These are phyloP conservation scores for Alviniconcha marisindica DNA, from an alignment of 1,140 invertebrate species.

Conservation along the genomic window DNA sequence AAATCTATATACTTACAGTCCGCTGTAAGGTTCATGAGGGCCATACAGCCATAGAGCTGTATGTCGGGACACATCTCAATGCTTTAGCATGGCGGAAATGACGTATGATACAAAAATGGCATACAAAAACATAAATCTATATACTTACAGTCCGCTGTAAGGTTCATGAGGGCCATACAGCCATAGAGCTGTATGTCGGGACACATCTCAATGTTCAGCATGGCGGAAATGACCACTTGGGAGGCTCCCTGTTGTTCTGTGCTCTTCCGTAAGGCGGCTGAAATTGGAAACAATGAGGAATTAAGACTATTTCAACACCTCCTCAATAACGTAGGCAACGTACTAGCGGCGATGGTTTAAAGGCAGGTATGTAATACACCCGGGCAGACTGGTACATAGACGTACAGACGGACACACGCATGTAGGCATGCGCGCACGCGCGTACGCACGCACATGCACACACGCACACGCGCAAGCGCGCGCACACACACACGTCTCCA, in stretches of 20 bases:
- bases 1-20: slow-evolving; percentile 47
- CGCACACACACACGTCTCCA: neutral
- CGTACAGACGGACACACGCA: neutral
- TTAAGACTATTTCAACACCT: too few relatives aligned
- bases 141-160: slow-evolving; percentile 62
- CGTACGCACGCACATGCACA: neutral
- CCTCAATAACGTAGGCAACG: too few relatives aligned
- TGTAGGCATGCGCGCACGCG: neutral
- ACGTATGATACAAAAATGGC: too few relatives aligned
- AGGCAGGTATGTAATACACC: too few relatives aligned
- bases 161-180: slow-evolving; percentile 59
- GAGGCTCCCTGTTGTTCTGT: slow-evolving; percentile 53
- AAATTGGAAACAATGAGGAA: slow-evolving; percentile 1
- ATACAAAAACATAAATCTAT: too few relatives aligned
- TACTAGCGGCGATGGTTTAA: too few relatives aligned
- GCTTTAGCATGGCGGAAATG: slow-evolving; percentile 53
- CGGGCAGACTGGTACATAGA: too few relatives aligned
- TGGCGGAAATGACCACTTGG: slow-evolving; percentile 52
- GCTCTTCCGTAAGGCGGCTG: slow-evolving; percentile 50
- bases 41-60: slow-evolving; percentile 54
- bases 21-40: slow-evolving; percentile 56
- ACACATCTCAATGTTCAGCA: slow-evolving; percentile 51
- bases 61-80: slow-evolving; percentile 47
- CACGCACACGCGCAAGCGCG: neutral
- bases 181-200: slow-evolving; percentile 55